phyloP scores from a whole-genome alignment of 2,797 vertebrate species.

The Gambelia wislizenii region DNA sequence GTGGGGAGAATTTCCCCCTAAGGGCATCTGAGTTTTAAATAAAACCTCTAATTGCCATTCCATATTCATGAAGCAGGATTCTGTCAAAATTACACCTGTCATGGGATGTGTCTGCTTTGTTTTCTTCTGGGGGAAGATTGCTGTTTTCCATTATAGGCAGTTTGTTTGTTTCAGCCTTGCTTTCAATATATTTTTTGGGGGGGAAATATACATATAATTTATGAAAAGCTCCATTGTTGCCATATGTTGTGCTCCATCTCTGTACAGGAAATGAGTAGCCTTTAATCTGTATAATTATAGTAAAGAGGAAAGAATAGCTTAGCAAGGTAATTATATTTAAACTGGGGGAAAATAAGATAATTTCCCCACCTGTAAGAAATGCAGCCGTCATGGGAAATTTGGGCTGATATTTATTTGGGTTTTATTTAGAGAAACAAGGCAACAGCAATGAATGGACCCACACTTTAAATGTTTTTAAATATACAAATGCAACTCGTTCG shows the following conservation, averaged over 20 bases:
- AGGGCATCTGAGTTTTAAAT: conserved; percentile 32
- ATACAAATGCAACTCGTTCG: too few relatives aligned
- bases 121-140: conserved; percentile 49
- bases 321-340: conserved; percentile 38
- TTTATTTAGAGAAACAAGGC: neutral
- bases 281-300: conserved; percentile 51
- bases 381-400: neutral
- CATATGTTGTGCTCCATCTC: conserved; percentile 23
- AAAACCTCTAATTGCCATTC: conserved; percentile 24
- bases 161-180: conserved; percentile 39
- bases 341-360: conserved; percentile 57
- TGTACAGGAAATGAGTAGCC: conserved; percentile 37
- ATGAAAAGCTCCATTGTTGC: conserved; percentile 29
- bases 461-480: neutral
- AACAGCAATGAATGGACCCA: too few relatives aligned
- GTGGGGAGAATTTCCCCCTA: conserved; percentile 16
- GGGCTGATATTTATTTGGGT: neutral
- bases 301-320: conserved; percentile 28
- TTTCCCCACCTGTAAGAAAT: neutral
- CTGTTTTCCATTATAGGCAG: conserved; percentile 47
- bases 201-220: conserved; percentile 36
- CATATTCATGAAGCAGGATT: neutral
- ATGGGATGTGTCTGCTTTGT: conserved; percentile 25
- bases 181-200: conserved; percentile 4
- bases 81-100: conserved; percentile 22